phyloP scores from a whole-genome alignment of 2,797 vertebrate species.

The Smutsia temminckii region DNA sequence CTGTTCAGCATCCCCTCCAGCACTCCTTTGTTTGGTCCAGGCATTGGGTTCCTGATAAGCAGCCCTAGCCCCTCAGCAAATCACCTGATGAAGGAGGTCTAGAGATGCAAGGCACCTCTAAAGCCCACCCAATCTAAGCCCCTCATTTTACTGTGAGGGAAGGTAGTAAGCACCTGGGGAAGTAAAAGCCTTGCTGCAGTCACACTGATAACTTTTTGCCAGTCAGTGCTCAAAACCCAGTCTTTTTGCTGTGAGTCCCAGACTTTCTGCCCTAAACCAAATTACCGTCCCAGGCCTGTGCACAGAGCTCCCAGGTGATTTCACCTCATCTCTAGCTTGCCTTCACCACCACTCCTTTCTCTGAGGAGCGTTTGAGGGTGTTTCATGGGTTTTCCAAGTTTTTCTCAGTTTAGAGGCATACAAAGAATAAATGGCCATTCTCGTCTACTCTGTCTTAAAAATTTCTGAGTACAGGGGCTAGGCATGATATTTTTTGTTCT shows the following conservation, averaged over 20 bases:
- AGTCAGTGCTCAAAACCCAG: not conserved
- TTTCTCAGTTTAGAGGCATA: not conserved
- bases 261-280: not conserved
- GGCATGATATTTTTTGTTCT: not conserved
- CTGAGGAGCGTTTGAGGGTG: not conserved
- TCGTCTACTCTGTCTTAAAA: not conserved
- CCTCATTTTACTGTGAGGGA: not conserved
- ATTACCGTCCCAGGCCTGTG: not conserved
- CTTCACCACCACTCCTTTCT: not conserved
- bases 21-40: not conserved
- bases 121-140: fast-evolving
- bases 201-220: not conserved
- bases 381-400: not conserved
- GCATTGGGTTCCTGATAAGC: not conserved
- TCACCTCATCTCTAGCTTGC: not conserved
- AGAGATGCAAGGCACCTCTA: not conserved
- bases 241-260: not conserved
- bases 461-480: not conserved
- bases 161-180: not conserved
- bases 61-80: not conserved
- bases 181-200: not conserved
- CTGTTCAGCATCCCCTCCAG: not conserved
- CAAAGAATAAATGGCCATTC: not conserved
- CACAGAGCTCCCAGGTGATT: not conserved
- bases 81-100: not conserved